Evolutionary conservation across 2,888 invertebrate genomes (phyloP), one percentile per base, ranked within the genome.

Genomic region (Tenthredo mesomela): DNA sequence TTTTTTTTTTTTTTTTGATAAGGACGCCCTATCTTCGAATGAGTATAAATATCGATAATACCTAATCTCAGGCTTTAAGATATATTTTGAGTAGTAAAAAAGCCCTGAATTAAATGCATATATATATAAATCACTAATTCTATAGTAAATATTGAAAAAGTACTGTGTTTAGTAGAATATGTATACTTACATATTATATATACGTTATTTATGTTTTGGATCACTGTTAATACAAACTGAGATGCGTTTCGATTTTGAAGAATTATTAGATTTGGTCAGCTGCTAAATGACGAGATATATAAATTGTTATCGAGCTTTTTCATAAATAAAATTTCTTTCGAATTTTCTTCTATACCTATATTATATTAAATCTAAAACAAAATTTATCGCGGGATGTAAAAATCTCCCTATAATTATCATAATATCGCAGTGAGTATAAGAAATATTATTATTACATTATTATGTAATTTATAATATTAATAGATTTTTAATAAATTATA

Each of bases 171-270:
- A 40, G 40, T 80, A 58, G 21, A 25, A 61, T 80, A 37, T 37
- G 37, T 37, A 37, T 37, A 37, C 37, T 37, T 37, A 37, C 37
- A 37, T 37, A 37, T 80, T 29, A 29, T 29, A 29, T 29, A 37
- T 80, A 58, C 29, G 33, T 54, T 78, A 78, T 78, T 58, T 78
- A 54, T 78, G 78, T 78, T 78, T 10, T 61, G 15, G 9, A 80
- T 58, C 58, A 80, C 21, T 80, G 80, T 80, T 61, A 29, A 29
- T 29, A 61, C 37, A 15, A n/a, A 58, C 29, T n/a, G 18, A 80
- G 10, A 54, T 25, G 7, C 18, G 47, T n/a, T 47, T 25, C 6
- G 5, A 58, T 61, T 37, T 50, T n/a, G 12, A 40, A 6, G 40
- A 61, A 61, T 29, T 12, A 9, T 61, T 40, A 61, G n/a, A 21